phyloP scores from a whole-genome alignment of 1,140 invertebrate genomes.

The Heliconius hermathena region DNA sequence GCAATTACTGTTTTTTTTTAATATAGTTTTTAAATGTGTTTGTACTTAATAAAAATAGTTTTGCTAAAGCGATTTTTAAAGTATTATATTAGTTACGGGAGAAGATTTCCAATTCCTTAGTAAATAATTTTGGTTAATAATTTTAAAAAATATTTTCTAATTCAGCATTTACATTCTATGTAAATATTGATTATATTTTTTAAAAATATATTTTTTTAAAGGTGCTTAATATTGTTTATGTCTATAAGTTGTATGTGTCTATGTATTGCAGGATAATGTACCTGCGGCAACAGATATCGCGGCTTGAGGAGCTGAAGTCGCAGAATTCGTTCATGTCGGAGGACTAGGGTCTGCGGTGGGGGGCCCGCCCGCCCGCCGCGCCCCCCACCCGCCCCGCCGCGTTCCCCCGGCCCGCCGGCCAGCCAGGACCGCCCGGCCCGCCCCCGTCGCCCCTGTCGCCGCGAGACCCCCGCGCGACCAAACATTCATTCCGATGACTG shows the following conservation, averaged over 20 bases:
- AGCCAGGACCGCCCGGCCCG: not conserved
- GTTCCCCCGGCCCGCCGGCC: not conserved
- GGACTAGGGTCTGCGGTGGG: slow-evolving; percentile 79
- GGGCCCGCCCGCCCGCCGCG: slow-evolving; percentile 38
- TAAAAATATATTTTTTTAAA: too few species aligned
- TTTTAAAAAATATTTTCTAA: too few species aligned
- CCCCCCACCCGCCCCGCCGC: slow-evolving; percentile 31
- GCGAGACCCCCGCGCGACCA: slow-evolving; percentile 31
- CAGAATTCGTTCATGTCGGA: slow-evolving; percentile 95
- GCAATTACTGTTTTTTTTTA: too few species aligned
- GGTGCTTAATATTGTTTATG: slow-evolving; percentile 38
- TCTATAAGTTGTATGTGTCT: not conserved
- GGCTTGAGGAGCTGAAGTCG: slow-evolving; percentile 94
- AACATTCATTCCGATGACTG: slow-evolving; percentile 59
- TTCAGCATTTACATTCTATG: not conserved
- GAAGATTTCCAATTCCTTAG: too few species aligned
- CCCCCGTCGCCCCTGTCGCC: slow-evolving; percentile 40
- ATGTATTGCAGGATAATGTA: slow-evolving; percentile 90
- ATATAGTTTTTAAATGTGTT: too few species aligned
- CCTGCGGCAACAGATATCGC: slow-evolving; percentile 94
- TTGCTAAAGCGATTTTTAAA: too few species aligned
- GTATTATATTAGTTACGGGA: too few species aligned
- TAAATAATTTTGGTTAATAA: too few species aligned
- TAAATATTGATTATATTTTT: too few species aligned
- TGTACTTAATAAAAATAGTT: too few species aligned